Conservation (phyloP, 2,888 invertebrate species). For the Drosophila rubida region DNA sequence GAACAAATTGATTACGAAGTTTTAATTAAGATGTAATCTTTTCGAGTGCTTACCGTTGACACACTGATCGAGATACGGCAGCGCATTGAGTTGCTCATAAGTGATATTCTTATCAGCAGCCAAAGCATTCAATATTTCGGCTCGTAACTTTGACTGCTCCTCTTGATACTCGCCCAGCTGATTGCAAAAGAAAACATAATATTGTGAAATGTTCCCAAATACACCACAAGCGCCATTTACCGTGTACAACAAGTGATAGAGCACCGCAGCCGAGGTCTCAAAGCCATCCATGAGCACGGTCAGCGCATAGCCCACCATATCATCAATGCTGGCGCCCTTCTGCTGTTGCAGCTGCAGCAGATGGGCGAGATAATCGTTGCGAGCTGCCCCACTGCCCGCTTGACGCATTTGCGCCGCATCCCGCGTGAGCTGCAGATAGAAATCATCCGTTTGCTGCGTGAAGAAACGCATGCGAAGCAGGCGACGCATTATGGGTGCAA, state of each 20-base stretch:
- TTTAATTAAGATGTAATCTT: background rate
- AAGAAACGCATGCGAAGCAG: constrained; percentile 62
- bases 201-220: background rate
- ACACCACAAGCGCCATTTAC: constrained; percentile 34
- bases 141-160: constrained; percentile 73
- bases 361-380: constrained; percentile 79
- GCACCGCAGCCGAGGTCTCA: constrained; percentile 77
- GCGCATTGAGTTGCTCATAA: constrained; percentile 72
- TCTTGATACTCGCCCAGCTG: constrained; percentile 71
- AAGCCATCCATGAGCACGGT: constrained; percentile 81
- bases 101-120: constrained; percentile 50
- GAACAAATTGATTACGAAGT: background rate
- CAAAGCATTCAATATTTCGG: constrained; percentile 66
- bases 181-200: constrained; percentile 4
- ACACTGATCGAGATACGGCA: constrained; percentile 82
- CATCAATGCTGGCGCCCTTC: constrained; percentile 66
- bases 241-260: constrained; percentile 68
- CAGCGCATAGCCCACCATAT: constrained; percentile 77
- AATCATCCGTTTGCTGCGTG: constrained; percentile 87
- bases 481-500: constrained; percentile 56
- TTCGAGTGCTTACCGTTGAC: constrained; percentile 68
- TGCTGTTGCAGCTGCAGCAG: constrained; percentile 75
- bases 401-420: constrained; percentile 72
- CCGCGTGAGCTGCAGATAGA: constrained; percentile 70
- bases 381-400: constrained; percentile 40